Evolutionary conservation across 2,797 vertebrate species (phyloP).

Genomic region (Siniperca obscura): DNA sequence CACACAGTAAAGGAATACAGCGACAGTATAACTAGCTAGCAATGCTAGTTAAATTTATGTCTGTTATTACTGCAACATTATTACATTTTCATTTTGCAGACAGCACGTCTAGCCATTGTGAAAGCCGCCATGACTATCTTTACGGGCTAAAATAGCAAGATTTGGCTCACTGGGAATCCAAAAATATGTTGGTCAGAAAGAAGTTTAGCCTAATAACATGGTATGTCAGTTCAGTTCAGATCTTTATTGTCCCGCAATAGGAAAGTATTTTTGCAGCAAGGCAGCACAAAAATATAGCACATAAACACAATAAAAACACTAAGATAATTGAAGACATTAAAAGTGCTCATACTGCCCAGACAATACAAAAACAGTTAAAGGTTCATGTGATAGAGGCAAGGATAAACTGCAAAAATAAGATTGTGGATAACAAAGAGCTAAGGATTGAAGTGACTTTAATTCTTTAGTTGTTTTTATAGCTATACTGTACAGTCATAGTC

Average conservation of each 20-base stretch:
- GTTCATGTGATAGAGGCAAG: not conserved
- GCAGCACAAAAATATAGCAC: not conserved
- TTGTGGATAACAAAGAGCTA: not conserved
- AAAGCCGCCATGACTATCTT: slow-evolving; percentile 1
- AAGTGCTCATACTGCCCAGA: not conserved
- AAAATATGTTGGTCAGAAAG: slow-evolving; percentile 34
- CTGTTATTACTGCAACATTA: not conserved
- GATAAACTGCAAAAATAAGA: not conserved
- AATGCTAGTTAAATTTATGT: not conserved
- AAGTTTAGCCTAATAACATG: slow-evolving; percentile 24
- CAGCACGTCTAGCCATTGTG: slow-evolving; percentile 2
- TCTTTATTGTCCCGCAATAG: not conserved
- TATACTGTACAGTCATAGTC: not conserved
- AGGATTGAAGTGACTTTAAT: not conserved
- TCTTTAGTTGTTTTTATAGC: not conserved
- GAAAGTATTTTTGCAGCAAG: not conserved
- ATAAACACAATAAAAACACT: not conserved
- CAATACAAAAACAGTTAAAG: not conserved
- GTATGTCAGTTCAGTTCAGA: not conserved
- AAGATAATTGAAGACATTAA: not conserved
- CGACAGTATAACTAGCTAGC: not conserved
- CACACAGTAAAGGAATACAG: slow-evolving; percentile 6
- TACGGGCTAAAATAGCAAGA: not conserved
- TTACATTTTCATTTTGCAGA: slow-evolving; percentile 18
- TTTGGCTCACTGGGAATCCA: slow-evolving; percentile 3